Percentiles rank a stretch among this genome's conserved stretches.
phyloP scores from a whole-genome alignment of 2,888 invertebrate species.

The Globia sparganii region DNA sequence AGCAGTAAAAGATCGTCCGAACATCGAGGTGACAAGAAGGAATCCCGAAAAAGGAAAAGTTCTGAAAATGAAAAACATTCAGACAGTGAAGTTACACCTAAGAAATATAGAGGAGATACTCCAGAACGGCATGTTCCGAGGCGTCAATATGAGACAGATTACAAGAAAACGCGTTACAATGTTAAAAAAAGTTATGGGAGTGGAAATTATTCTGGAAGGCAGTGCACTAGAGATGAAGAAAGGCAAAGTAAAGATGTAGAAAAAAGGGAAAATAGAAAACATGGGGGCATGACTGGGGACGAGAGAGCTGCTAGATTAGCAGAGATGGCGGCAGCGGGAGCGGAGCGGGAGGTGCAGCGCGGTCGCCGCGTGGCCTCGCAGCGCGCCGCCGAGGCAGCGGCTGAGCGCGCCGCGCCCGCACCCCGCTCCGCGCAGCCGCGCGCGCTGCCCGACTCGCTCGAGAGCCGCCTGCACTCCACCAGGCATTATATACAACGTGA shows the following conservation, averaged over 20 bases:
- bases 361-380: conserved; percentile 91
- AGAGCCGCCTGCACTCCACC: conserved; percentile 96
- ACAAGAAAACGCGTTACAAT: conserved; percentile 66
- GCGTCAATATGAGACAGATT: conserved; percentile 49
- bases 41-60: conserved; percentile 68
- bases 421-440: conserved; percentile 90
- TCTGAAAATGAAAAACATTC: conserved; percentile 54
- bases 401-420: conserved; percentile 74
- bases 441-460: conserved; percentile 93
- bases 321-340: conserved; percentile 96
- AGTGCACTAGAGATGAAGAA: conserved; percentile 34
- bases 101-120: conserved; percentile 69
- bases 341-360: conserved; percentile 92
- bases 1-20: conserved; percentile 34
- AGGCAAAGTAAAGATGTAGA: conserved; percentile 63
- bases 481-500: conserved; percentile 97
- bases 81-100: conserved; percentile 63
- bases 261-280: conserved; percentile 61
- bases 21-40: conserved; percentile 32
- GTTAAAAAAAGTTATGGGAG: conserved; percentile 33
- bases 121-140: conserved; percentile 55
- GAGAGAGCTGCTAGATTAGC: conserved; percentile 91
- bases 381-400: conserved; percentile 89
- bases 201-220: conserved; percentile 36
- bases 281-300: conserved; percentile 74